These are phyloP conservation scores for Orthosia gothica DNA, from an alignment of 2,888 invertebrate genomes.

Conservation along the genomic window DNA sequence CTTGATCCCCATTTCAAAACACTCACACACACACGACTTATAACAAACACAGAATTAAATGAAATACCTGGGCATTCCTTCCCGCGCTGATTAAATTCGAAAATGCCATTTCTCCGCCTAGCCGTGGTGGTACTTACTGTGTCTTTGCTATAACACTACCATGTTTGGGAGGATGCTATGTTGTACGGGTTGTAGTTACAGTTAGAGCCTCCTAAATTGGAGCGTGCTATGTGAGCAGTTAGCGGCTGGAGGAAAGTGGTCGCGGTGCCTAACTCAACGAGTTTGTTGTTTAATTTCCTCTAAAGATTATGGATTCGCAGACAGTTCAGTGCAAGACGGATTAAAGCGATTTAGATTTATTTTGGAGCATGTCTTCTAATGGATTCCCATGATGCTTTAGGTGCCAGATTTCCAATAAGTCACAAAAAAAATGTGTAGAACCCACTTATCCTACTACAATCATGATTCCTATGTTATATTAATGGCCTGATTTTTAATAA, in stretches of 20 bases:
- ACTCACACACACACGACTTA: constrained; percentile 65
- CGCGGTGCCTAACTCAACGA: constrained; percentile 71
- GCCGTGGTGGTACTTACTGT: constrained; percentile 60
- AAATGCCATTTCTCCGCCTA: constrained; percentile 75
- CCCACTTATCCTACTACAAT: background rate
- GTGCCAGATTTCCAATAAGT: background rate
- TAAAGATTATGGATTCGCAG: too few relatives aligned
- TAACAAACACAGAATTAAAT: constrained; percentile 70
- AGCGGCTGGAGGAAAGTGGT: constrained; percentile 79
- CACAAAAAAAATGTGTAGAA: background rate
- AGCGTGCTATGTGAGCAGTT: constrained; percentile 76
- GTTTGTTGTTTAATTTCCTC: constrained; percentile 78
- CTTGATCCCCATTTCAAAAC: constrained; percentile 75
- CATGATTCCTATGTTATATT: too few relatives aligned
- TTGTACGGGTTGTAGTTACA: constrained; percentile 54
- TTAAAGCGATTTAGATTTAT: too few relatives aligned
- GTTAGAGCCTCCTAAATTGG: constrained; percentile 70
- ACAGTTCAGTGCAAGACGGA: too few relatives aligned
- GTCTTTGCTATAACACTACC: constrained; percentile 69
- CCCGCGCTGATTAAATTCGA: constrained; percentile 74
- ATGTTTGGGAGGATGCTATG: constrained; percentile 63
- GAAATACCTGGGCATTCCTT: constrained; percentile 75
- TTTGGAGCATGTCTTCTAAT: too few relatives aligned
- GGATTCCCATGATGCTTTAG: constrained; percentile 26
- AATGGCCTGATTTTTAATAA: too few relatives aligned